Evolutionary conservation across 2,797 vertebrate species (phyloP), one percentile per base, ranked within the genome.

Genomic region (Holocentrus rufus): DNA sequence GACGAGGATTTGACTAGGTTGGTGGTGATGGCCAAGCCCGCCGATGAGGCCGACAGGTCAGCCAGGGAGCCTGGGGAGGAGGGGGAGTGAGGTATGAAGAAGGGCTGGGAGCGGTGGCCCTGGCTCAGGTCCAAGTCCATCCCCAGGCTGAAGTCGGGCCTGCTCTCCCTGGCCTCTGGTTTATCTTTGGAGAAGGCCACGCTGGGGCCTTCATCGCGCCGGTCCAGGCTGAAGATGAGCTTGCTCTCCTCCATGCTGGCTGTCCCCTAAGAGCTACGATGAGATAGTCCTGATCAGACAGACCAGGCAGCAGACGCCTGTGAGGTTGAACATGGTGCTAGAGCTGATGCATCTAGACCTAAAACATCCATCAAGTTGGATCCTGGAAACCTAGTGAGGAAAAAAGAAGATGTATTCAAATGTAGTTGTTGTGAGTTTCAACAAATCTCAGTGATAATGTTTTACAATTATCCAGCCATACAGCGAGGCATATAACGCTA

Each of bases 1-100:
- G 93, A 95, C 44, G 91, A 85, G 17, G 94, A 94, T 80, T 95
- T 95, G 50, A 94, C 93, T n/a, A 95, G 86, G 83, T 87, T 91
- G 39, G 85, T 67, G 77, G 87, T 69, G 77, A 88, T 39, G 4
- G 76, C 58, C 57, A 82, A 46, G 4, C 59, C 79, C 20, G 6
- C 81, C 25, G 80, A 87, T 0, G 78, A 85, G 47, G 89, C 59
- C 18, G 90, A 89, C 10, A 92, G 79, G 58, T 93, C 92, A 1
- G 86, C 85, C 59, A 92, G 84, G 65, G 90, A 92, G 46, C 90
- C 89, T 0, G 92, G 91, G 18, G 82, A 93, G 1, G 90, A 92
- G 7, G 87, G 89, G 52, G 90, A 92, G 69, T 90, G 88, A 42
- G 91, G 75, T 62, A 90, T 65, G 14, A 60, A 84, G 31, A 79